These are phyloP conservation scores for Collichthys lucidus DNA, from an alignment of 2,113 vertebrate species.

Conservation along the genomic window DNA sequence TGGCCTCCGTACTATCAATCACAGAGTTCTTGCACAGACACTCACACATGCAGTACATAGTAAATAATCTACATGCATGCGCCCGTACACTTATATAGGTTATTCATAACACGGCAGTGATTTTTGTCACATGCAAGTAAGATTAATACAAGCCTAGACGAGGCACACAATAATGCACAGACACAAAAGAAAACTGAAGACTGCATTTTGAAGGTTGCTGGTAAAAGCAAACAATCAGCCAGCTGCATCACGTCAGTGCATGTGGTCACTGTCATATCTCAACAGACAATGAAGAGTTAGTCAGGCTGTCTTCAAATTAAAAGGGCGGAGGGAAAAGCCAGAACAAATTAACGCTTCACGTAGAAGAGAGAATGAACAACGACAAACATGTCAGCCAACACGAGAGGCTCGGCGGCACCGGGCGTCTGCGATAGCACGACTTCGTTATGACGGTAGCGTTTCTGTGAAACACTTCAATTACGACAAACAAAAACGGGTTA, in stretches of 20 bases:
- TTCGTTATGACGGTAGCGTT: constrained; percentile 52
- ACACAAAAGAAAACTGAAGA: constrained; percentile 19
- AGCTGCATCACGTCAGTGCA: background rate
- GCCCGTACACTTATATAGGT: background rate
- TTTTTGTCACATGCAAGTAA: background rate
- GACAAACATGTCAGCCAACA: constrained; percentile 65
- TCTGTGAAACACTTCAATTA: constrained; percentile 58
- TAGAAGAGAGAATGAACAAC: constrained; percentile 61
- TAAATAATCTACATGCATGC: constrained; percentile 1
- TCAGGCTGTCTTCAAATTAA: constrained; percentile 70
- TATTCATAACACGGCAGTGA: background rate
- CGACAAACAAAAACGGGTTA: constrained; percentile 19
- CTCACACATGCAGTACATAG: constrained; percentile 14
- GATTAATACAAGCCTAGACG: background rate
- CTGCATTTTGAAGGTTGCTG: background rate
- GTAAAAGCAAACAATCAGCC: constrained; percentile 45
- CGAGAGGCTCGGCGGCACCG: constrained; percentile 35
- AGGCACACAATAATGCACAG: constrained; percentile 11
- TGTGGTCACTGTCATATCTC: constrained; percentile 50
- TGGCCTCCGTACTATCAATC: constrained; percentile 59
- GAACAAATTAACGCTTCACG: constrained; percentile 46
- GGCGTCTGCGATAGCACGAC: constrained; percentile 47
- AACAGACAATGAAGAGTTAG: constrained; percentile 66
- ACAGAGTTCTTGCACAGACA: constrained; percentile 21
- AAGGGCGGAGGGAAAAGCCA: constrained; percentile 54